A percentile compares a stretch with the other conserved stretches of the same genome.
These are phyloP conservation scores for Pollenia amentaria DNA, from an alignment of 2,888 invertebrate genomes.

Conservation along the genomic window DNA sequence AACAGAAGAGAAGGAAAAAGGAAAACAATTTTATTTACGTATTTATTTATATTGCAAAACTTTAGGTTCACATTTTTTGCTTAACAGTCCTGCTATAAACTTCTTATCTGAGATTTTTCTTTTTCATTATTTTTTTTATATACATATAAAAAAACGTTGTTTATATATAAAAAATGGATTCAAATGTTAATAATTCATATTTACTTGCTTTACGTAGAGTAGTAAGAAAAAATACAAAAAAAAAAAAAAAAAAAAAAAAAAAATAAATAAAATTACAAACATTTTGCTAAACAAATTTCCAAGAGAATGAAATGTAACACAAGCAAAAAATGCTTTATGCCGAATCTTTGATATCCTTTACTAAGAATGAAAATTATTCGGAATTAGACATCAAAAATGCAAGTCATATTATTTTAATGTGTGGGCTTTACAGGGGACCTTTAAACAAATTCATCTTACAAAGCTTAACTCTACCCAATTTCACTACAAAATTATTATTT, in stretches of 20 bases:
- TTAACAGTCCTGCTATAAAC: neutral
- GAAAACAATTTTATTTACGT: neutral
- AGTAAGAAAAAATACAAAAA: neutral
- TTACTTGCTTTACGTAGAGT: neutral
- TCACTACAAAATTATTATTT: too few species aligned
- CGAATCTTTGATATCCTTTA: too few species aligned
- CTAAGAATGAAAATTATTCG: too few species aligned
- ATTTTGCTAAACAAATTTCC: neutral
- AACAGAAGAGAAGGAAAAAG: neutral
- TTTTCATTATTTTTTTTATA: constrained; percentile 12
- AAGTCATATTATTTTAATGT: too few species aligned
- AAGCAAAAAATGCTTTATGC: neutral
- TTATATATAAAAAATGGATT: constrained; percentile 14
- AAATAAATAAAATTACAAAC: neutral
- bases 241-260: neutral
- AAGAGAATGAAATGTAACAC: neutral
- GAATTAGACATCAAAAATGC: too few species aligned
- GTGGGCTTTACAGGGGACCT: too few species aligned
- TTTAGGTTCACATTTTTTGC: constrained; percentile 14
- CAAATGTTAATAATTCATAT: constrained; percentile 17
- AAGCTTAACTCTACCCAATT: too few species aligned
- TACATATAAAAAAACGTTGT: constrained; percentile 21
- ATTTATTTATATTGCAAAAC: constrained; percentile 34
- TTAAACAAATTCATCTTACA: too few species aligned
- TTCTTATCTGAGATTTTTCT: neutral